Conservation (phyloP, 2,113 vertebrate genomes). For the Pelecanus crispus region DNA sequence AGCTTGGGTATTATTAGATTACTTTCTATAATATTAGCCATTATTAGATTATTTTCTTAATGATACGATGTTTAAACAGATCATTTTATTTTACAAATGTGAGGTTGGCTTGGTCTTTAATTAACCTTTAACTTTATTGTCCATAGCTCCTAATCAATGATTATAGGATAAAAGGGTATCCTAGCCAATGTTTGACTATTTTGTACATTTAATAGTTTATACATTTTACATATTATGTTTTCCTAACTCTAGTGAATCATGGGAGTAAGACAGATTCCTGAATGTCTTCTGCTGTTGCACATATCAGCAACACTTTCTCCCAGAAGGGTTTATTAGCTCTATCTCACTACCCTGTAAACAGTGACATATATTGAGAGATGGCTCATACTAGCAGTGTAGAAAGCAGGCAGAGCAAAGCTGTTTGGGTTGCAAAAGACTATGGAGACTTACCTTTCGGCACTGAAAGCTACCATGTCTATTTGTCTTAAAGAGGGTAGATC, state of each 20-base stretch:
- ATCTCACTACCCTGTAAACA: neutral
- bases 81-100: neutral
- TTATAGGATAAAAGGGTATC: neutral
- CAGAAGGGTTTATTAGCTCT: neutral
- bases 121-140: neutral
- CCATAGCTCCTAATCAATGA: neutral
- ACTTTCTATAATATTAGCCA: too few species aligned
- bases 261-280: neutral
- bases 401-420: neutral
- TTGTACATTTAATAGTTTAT: neutral
- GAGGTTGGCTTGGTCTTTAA: neutral
- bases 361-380: neutral
- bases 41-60: neutral
- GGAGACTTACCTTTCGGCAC: neutral
- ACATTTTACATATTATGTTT: neutral
- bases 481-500: neutral
- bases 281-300: neutral
- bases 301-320: neutral
- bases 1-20: neutral
- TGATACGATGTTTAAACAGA: neutral
- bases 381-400: neutral
- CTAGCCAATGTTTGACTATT: neutral
- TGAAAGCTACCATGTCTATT: neutral
- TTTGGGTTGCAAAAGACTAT: neutral
- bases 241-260: neutral